These are phyloP conservation scores for Crotalus viridis DNA, from an alignment of 2,113 vertebrate genomes.

Conservation along the genomic window DNA sequence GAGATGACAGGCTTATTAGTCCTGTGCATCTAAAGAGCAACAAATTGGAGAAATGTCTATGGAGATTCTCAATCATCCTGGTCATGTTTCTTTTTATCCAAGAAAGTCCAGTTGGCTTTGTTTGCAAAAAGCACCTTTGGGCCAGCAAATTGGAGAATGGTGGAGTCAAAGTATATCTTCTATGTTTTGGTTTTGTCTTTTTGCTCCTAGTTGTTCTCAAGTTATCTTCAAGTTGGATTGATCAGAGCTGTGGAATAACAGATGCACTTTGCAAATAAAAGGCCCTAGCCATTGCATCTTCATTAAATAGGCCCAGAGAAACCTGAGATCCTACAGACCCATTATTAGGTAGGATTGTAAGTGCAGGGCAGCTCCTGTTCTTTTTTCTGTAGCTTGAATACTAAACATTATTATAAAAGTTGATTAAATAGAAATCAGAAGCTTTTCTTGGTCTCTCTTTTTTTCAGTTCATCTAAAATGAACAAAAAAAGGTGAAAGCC, in stretches of 20 bases:
- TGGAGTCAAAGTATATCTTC: not conserved
- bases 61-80: not conserved
- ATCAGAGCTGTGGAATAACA: not conserved
- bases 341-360: not conserved
- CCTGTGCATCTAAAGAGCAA: too few relatives aligned
- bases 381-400: not conserved
- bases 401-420: not conserved
- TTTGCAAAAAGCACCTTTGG: not conserved
- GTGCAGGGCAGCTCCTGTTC: not conserved
- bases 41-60: not conserved
- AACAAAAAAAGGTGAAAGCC: not conserved
- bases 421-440: not conserved
- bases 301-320: not conserved
- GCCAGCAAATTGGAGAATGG: not conserved
- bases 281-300: not conserved
- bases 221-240: not conserved
- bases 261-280: not conserved
- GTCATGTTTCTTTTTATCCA: not conserved
- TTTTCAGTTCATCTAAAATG: not conserved
- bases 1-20: not conserved
- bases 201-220: not conserved
- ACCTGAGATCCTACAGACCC: not conserved
- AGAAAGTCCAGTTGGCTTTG: not conserved
- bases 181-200: not conserved
- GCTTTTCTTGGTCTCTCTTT: not conserved